Conservation (phyloP, 1,140 invertebrate species). For the Drosophila murphyi region DNA sequence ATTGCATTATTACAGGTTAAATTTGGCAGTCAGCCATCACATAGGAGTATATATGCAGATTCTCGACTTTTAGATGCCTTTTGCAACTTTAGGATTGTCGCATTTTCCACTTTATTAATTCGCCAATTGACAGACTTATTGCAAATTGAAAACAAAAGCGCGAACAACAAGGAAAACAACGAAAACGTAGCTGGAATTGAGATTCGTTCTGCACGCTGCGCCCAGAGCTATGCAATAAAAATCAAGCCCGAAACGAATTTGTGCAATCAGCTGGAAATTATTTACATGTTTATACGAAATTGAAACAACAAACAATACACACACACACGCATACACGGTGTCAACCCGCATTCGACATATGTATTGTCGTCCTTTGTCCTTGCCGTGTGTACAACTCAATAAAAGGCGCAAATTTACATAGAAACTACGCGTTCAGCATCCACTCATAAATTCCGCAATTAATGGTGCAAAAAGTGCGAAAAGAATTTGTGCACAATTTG, state of each 20-base stretch:
- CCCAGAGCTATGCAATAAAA: constrained; percentile 74
- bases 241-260: constrained; percentile 81
- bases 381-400: constrained; percentile 64
- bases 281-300: constrained; percentile 82
- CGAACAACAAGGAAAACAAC: constrained; percentile 51
- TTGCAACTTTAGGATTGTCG: constrained; percentile 64
- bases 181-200: constrained; percentile 48
- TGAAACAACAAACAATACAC: constrained; percentile 75
- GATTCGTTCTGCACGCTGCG: constrained; percentile 76
- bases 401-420: constrained; percentile 77
- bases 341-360: constrained; percentile 42
- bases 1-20: constrained; percentile 32
- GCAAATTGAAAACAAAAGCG: constrained; percentile 83
- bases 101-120: constrained; percentile 84
- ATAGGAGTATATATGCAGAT: not conserved
- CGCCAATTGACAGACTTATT: constrained; percentile 84
- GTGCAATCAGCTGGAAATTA: constrained; percentile 80
- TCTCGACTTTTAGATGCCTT: constrained; percentile 54
- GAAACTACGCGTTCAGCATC: constrained; percentile 53
- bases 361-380: constrained; percentile 47
- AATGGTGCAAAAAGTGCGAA: constrained; percentile 83
- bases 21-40: not conserved
- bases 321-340: constrained; percentile 29
- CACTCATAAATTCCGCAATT: constrained; percentile 79
- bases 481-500: constrained; percentile 69